Evolutionary conservation across 2,113 vertebrate genomes (phyloP).

Genomic region (Callocephalon fimbriatum): DNA sequence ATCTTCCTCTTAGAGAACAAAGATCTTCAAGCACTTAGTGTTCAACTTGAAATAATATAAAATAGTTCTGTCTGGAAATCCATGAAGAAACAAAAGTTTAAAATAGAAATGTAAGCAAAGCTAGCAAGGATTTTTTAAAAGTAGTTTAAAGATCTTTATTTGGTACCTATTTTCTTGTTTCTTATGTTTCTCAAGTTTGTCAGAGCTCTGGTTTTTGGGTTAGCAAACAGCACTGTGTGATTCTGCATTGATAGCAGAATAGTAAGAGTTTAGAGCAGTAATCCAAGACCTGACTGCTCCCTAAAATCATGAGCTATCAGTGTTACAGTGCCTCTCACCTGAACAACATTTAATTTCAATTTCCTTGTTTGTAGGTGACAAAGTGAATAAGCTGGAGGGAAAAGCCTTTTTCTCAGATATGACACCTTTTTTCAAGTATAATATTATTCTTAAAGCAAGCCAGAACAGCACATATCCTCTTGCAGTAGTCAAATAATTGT

Average conservation of each 20-base stretch:
- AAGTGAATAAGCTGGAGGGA: not conserved
- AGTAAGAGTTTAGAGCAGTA: not conserved
- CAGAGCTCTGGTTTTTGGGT: not conserved
- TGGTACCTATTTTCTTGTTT: not conserved
- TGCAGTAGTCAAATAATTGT: not conserved
- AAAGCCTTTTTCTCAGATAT: not conserved
- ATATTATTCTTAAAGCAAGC: not conserved
- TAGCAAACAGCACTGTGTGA: not conserved
- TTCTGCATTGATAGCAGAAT: not conserved
- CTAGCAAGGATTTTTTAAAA: not conserved
- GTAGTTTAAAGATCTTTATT: not conserved
- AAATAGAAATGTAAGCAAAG: not conserved
- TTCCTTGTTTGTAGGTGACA: not conserved
- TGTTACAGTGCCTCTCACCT: not conserved
- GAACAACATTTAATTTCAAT: not conserved
- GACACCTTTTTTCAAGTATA: not conserved
- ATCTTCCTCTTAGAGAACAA: not conserved
- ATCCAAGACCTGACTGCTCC: not conserved
- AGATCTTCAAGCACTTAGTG: not conserved
- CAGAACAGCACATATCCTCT: not conserved
- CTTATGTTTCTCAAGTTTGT: not conserved
- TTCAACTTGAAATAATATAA: not conserved
- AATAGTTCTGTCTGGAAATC: not conserved
- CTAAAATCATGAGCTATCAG: not conserved
- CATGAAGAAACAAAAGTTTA: not conserved